These are phyloP conservation scores for Fabriciana adippe DNA, from an alignment of 2,888 invertebrate genomes.

Conservation along the genomic window DNA sequence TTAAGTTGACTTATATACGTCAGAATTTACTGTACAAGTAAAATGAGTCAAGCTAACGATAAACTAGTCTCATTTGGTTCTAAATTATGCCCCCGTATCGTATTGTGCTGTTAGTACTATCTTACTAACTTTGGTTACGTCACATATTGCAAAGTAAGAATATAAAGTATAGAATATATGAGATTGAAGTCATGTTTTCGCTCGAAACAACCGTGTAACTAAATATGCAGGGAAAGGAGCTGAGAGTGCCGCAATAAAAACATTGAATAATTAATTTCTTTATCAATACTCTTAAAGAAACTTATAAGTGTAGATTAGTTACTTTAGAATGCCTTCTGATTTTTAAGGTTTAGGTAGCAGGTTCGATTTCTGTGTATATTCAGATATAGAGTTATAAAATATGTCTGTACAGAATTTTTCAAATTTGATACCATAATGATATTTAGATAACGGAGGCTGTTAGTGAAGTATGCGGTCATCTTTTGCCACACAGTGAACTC, in stretches of 20 bases:
- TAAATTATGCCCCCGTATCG: conserved; percentile 40
- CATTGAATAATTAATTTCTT: conserved; percentile 12
- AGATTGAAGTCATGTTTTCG: conserved; percentile 19
- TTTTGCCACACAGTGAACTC: too few species aligned
- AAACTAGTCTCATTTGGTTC: conserved; percentile 41
- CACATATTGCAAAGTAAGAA: conserved; percentile 25
- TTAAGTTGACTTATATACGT: conserved; percentile 18
- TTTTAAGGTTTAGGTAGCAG: neutral
- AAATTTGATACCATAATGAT: too few species aligned
- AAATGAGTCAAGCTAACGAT: conserved; percentile 31
- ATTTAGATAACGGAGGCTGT: too few species aligned
- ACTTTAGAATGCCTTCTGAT: too few species aligned
- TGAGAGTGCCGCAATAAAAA: conserved; percentile 15
- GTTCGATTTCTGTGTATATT: too few species aligned
- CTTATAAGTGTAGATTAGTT: too few species aligned
- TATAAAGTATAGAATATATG: conserved; percentile 34
- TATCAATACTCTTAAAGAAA: too few species aligned
- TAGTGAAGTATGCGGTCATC: too few species aligned
- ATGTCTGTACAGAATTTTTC: too few species aligned
- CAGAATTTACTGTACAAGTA: conserved; percentile 16
- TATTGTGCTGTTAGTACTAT: conserved; percentile 36
- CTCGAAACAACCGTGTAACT: conserved; percentile 13
- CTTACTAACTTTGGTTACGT: conserved; percentile 31
- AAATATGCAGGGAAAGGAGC: conserved; percentile 16
- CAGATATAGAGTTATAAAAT: too few species aligned